Evolutionary conservation across 2,113 vertebrate genomes (phyloP), one percentile per base, ranked within the genome.

Genomic region (Todiramphus chloris): DNA sequence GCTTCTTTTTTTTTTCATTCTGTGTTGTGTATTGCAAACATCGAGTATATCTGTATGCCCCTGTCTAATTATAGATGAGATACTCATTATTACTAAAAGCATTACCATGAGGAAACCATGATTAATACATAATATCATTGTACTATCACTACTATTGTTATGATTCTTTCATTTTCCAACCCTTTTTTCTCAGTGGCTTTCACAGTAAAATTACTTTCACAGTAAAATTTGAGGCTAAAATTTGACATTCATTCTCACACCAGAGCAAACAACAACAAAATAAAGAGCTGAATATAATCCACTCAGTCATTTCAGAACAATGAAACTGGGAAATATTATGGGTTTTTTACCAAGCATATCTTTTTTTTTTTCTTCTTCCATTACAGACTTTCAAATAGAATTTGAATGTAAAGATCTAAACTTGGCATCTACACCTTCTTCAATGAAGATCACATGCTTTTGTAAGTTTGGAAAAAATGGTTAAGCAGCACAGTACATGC

Each of bases 371-470:
- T 55, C 39, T 15, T 37, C 66, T 35, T 1, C 19, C 41, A 35
- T 85, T 85, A 46, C 23, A 83, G 27, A 56, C 60, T 90, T 53
- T 81, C 68, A 81, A 76, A 59, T 5, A 30, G 37, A 37, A 24
- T 72, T 93, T 87, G 56, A 95, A 93, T 94, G 56, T 88, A 87
- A 92, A 94, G 79, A 73, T 89, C 60, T 78, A 67, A 87, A 92
- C 56, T 96, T 93, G 93, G 94, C 90, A 66, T 79, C 73, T 60
- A 50, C 27, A 58, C 44, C 83, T 80, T 56, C 86, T 93, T 96
- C 92, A 95, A 84, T 95, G 90, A 96, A 92, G 90, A 94, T 94
- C 95, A 94, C 86, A 96, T 94, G 88, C 53, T 81, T 89, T 68
- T 86, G 35, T 43, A 72, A 83, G 56, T 68, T 95, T 92, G 92